phyloP scores from a whole-genome alignment of 2,113 vertebrate genomes.

The Steatornis caripensis region DNA sequence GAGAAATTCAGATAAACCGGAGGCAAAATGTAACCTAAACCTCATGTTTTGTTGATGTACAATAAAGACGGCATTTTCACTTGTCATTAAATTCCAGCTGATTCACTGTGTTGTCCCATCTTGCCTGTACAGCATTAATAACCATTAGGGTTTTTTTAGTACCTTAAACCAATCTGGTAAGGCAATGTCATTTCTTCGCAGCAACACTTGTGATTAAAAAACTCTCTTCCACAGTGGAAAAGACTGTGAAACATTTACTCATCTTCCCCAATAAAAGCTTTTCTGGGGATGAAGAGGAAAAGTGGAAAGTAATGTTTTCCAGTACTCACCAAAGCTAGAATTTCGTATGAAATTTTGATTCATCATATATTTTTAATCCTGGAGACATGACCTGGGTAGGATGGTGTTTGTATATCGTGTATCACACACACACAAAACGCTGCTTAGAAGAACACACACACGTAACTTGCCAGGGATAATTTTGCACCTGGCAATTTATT shows the following conservation, averaged over 20 bases:
- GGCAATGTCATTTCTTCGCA: constrained; percentile 4
- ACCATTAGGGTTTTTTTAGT: not conserved
- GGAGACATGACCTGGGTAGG: not conserved
- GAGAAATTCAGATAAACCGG: constrained; percentile 18
- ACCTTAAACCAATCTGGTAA: constrained; percentile 17
- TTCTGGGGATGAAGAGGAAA: not conserved
- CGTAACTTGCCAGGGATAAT: not conserved
- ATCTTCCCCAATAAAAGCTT: not conserved
- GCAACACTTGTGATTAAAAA: not conserved
- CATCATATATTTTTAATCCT: not conserved
- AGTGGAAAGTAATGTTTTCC: constrained; percentile 10
- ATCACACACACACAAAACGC: not conserved
- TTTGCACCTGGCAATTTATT: not conserved
- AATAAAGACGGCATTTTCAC: not conserved
- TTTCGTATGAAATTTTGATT: constrained; percentile 30
- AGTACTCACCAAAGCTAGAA: constrained; percentile 1
- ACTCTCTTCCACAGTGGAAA: not conserved
- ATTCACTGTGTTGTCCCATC: not conserved
- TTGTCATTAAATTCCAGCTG: not conserved
- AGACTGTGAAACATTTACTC: constrained; percentile 11
- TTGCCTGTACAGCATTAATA: not conserved
- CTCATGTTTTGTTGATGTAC: not conserved
- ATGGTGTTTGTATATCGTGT: not conserved
- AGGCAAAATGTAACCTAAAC: not conserved
- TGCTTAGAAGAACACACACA: not conserved